Base-by-base conservation (phyloP, 2,797 vertebrate genomes). In the Sorex maritimensis region DNA sequence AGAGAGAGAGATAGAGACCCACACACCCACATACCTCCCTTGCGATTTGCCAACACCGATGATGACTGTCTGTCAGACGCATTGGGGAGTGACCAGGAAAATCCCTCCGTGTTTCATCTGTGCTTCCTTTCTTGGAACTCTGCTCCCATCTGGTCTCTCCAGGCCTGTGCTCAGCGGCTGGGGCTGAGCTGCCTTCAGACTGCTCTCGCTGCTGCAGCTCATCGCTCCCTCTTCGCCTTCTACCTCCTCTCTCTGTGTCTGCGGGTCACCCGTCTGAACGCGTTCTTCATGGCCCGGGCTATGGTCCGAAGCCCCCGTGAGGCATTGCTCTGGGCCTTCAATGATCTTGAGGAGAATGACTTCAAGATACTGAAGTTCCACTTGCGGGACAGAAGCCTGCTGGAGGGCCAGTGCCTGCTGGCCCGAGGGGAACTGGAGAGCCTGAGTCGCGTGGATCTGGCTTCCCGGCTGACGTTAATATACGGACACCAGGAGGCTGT, bases 311-410 rank as follows among this genome's bases (percentile, higher is more conserved):
- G 15, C 2, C 90, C 91, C 46, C 34, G 2, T n/a, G 12, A 90
- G 6, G 85, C 92, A 46, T 23, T 96, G 87, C 78, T 95, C 6
- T 85, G 23, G 65, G 74, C 85, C 65, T 87, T 96, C 69, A 78
- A 6, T 2, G 91, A 95, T 3, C 95, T 96, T 38, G 87, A 95
- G 3, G 93, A 96, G 55, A 52, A 92, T 1, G 14, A 24, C 67
- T 95, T 97, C 71, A 94, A 95, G 94, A 78, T 6, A 44, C 26
- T 97, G 15, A 96, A 96, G 84, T 95, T 95, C 78, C 49, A 93
- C 28, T 87, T 96, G 77, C 2, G 11, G 41, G 17, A 79, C 23
- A 24, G n/a, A 41, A 83, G 63, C 55, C 34, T 77, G 55, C 17
- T 26, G 24, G 23, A 44, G 14, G 55, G 46, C 46, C 87, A 83